These are phyloP conservation scores for Apostichopus californicus DNA, from an alignment of 35 echinoderm and acorn worm genomes.

Conservation along the genomic window DNA sequence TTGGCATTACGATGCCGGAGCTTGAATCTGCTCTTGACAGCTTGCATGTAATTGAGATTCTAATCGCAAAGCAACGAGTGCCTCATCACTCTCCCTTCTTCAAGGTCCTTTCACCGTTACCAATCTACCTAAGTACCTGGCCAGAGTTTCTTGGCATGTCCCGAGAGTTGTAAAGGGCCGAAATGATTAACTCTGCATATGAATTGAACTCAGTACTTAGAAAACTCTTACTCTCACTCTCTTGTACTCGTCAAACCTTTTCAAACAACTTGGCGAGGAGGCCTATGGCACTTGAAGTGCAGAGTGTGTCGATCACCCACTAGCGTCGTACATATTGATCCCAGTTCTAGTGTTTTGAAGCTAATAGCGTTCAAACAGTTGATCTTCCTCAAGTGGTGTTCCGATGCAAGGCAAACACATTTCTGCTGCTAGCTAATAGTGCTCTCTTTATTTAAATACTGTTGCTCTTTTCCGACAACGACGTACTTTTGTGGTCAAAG, in stretches of 20 bases:
- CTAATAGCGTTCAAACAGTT: slow-evolving; percentile 64
- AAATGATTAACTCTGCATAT: slow-evolving; percentile 52
- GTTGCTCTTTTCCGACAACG: neutral
- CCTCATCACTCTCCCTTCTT: slow-evolving; percentile 43
- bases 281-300: slow-evolving; percentile 51
- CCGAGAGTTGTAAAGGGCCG: slow-evolving; percentile 34
- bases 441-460: slow-evolving; percentile 23
- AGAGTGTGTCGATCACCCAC: slow-evolving; percentile 43
- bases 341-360: slow-evolving; percentile 55
- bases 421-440: neutral
- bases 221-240: slow-evolving; percentile 36
- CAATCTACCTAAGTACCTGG: slow-evolving; percentile 52
- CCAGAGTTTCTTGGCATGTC: slow-evolving; percentile 34
- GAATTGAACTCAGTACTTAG: slow-evolving; percentile 21
- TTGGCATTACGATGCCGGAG: slow-evolving; percentile 48
- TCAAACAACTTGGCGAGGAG: slow-evolving; percentile 54
- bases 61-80: slow-evolving; percentile 48
- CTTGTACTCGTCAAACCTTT: slow-evolving; percentile 42
- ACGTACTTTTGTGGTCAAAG: neutral
- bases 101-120: slow-evolving; percentile 52
- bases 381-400: slow-evolving; percentile 58
- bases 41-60: slow-evolving; percentile 66
- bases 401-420: slow-evolving; percentile 57
- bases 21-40: slow-evolving; percentile 53
- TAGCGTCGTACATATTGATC: slow-evolving; percentile 55